phyloP scores from a whole-genome alignment of 2,888 invertebrate species.

The Drosophila parthenogenetica region DNA sequence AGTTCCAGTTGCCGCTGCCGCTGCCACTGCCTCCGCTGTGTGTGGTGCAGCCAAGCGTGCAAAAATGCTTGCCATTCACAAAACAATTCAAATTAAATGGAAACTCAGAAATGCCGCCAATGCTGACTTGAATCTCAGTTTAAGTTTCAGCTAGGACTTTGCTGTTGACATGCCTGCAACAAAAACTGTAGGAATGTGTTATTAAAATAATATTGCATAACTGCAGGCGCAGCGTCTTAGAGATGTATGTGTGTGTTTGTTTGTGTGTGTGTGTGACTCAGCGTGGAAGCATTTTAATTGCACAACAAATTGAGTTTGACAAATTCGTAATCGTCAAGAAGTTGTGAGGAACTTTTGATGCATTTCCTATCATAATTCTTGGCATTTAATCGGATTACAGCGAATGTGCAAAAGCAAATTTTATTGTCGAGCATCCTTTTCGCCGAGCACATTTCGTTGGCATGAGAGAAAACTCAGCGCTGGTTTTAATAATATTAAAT shows the following conservation, averaged over 20 bases:
- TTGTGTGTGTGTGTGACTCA: slow-evolving; percentile 1
- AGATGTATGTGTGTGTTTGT: slow-evolving; percentile 13
- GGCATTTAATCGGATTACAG: slow-evolving; percentile 71
- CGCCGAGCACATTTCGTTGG: slow-evolving; percentile 31
- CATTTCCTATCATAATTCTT: slow-evolving; percentile 59
- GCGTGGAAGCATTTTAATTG: slow-evolving; percentile 67
- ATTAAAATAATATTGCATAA: slow-evolving; percentile 75
- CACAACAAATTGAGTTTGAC: slow-evolving; percentile 28
- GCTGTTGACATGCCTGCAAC: slow-evolving; percentile 11
- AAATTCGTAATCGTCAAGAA: slow-evolving; percentile 19
- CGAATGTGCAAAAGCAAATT: slow-evolving; percentile 47
- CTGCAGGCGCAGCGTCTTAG: slow-evolving; percentile 51
- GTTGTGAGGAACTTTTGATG: slow-evolving; percentile 30
- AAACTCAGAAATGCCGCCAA: slow-evolving; percentile 54
- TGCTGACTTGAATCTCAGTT: slow-evolving; percentile 34
- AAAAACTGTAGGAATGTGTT: slow-evolving; percentile 59
- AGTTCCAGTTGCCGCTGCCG: not conserved
- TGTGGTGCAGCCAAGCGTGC: slow-evolving; percentile 24
- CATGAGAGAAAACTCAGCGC: slow-evolving; percentile 32
- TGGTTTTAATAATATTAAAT: slow-evolving; percentile 70
- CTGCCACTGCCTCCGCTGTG: not conserved
- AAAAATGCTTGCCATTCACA: slow-evolving; percentile 66
- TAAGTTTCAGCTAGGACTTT: not conserved
- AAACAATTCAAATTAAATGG: slow-evolving; percentile 81
- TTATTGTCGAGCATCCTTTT: not conserved